Base-by-base conservation (phyloP, 2,113 vertebrate genomes). In the Mola mola region DNA sequence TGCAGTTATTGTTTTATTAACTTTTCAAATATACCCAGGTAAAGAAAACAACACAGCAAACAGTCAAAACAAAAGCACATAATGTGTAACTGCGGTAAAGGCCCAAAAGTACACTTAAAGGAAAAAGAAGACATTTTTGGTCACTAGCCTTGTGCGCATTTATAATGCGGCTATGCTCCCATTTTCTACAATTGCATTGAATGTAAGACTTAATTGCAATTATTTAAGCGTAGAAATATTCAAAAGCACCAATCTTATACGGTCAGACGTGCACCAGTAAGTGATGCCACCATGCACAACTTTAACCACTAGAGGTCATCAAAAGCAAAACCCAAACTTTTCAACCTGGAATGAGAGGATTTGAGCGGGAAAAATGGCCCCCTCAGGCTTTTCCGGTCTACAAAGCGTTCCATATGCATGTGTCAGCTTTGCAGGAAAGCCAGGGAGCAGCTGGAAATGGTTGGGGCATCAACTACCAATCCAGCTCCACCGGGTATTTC, bases 401-500 rank as follows among this genome's bases (percentile, higher is more conserved):
- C n/a, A n/a, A n/a, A n/a, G n/a, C n/a, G n/a, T n/a, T n/a, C n/a
- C n/a, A n/a, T n/a, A n/a, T n/a, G n/a, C n/a, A 9, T 29, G 28
- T 29, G 28, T 29, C 28, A 50, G 47, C 6, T 24, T n/a, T 37
- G 13, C 17, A 17, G 40, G 25, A 26, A 49, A 21, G 25, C 31
- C 19, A 50, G 15, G 17, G 8, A 3, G 16, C 33, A 24, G 29
- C 19, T 57, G 37, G 19, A 28, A 10, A 7, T 13, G 0, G 4
- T 1, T 40, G 8, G 13, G 11, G 2, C 26, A 17, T 1, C 22
- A 5, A 28, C 93, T 89, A 97, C 97, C 97, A 99, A 26, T 98
- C 95, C 6, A 99, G 86, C 64, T 98, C 94, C 8, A 99, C 94
- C 0, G 97, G 97, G 36, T 99, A 99, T 52, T 95, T 92, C 61